Percentiles rank a stretch among this genome's conserved stretches.
phyloP scores from a whole-genome alignment of 2,113 vertebrate species.

The Petaurus breviceps region DNA sequence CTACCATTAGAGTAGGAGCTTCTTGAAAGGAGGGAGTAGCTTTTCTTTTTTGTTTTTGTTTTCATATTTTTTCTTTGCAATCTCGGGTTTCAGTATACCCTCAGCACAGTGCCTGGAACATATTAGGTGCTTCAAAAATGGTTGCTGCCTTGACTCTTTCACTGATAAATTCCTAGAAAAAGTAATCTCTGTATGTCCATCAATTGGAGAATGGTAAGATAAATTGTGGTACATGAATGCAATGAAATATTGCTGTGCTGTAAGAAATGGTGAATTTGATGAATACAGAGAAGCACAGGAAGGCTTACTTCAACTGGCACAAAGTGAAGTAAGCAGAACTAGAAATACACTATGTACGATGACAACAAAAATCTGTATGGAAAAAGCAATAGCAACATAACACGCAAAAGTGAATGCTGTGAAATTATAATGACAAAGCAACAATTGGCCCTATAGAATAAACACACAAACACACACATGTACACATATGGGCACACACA shows the following conservation, averaged over 20 bases:
- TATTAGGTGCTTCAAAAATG: not conserved
- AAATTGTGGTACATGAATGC: not conserved
- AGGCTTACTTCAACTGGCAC: not conserved
- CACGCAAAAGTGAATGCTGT: not conserved
- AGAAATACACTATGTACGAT: not conserved
- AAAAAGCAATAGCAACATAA: not conserved
- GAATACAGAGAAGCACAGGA: not conserved
- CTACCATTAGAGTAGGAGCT: not conserved
- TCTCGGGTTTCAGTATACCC: too few relatives aligned
- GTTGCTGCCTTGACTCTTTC: not conserved
- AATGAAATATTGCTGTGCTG: not conserved
- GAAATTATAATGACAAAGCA: not conserved
- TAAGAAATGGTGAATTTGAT: not conserved
- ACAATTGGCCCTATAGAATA: not conserved
- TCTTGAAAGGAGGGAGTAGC: not conserved
- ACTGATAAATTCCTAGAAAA: not conserved
- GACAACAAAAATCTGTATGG: not conserved
- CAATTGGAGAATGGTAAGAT: not conserved
- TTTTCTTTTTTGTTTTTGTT: not conserved
- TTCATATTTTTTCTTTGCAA: not conserved
- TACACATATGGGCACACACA: not conserved
- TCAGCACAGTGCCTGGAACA: not conserved
- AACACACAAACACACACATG: rapidly evolving
- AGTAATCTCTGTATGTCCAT: not conserved
- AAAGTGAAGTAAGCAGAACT: not conserved